Percentiles rank a stretch among this genome's conserved stretches.
Conservation (phyloP, 1,140 invertebrate genomes). For the Gryon sp. region DNA sequence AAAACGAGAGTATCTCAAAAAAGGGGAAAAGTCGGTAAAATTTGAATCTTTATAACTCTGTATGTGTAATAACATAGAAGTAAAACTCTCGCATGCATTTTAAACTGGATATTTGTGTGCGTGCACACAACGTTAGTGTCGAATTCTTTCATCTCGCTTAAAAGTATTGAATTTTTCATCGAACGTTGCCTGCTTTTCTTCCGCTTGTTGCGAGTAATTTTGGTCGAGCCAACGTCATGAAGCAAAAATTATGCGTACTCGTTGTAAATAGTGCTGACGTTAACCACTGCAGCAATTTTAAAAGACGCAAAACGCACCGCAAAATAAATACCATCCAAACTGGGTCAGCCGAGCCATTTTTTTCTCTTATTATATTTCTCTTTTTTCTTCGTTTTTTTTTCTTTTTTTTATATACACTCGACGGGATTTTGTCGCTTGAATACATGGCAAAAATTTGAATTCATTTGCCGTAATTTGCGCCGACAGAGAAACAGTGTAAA, state of each 20-base stretch:
- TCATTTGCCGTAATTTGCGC: slow-evolving; percentile 52
- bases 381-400: slow-evolving; percentile 2
- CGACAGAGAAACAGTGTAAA: slow-evolving; percentile 37
- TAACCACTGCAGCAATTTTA: slow-evolving; percentile 14
- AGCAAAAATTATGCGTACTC: slow-evolving; percentile 41
- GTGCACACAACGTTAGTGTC: too few species aligned
- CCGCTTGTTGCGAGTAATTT: slow-evolving; percentile 23
- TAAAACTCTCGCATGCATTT: too few species aligned
- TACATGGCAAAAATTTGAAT: slow-evolving; percentile 46
- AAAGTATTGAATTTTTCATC: slow-evolving; percentile 49
- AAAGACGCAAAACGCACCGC: slow-evolving; percentile 21
- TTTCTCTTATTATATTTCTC: neutral
- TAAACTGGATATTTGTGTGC: too few species aligned
- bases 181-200: slow-evolving; percentile 20
- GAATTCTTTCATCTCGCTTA: slow-evolving; percentile 28
- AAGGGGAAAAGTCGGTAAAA: too few species aligned
- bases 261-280: slow-evolving; percentile 31
- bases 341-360: slow-evolving; percentile 22
- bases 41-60: too few species aligned
- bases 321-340: slow-evolving; percentile 34
- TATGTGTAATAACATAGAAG: too few species aligned
- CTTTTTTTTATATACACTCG: too few species aligned
- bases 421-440: slow-evolving; percentile 10
- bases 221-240: neutral
- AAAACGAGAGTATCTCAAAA: too few species aligned